phyloP scores from a whole-genome alignment of 2,113 vertebrate species.

The Cisticola juncidis region DNA sequence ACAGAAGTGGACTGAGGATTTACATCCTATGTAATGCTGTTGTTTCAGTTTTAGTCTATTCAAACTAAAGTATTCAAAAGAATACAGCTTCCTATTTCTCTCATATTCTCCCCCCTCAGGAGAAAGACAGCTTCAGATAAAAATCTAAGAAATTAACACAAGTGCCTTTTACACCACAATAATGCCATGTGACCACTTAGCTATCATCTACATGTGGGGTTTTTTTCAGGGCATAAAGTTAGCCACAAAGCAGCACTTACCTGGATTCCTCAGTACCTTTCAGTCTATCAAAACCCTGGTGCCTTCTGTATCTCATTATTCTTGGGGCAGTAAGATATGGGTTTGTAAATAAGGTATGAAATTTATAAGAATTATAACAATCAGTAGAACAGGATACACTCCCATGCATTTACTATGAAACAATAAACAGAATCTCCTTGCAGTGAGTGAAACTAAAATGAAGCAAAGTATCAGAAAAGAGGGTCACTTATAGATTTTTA shows the following conservation, averaged over 20 bases:
- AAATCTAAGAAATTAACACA: background rate
- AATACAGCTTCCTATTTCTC: background rate
- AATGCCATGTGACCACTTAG: background rate
- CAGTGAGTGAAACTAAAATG: background rate
- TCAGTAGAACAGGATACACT: background rate
- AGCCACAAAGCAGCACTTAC: background rate
- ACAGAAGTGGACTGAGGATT: background rate
- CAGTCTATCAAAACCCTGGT: background rate
- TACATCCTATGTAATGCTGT: background rate
- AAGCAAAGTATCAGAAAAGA: background rate
- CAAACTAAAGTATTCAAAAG: background rate
- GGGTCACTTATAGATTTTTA: background rate
- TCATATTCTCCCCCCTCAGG: no score
- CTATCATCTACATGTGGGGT: background rate
- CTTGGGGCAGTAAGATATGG: background rate
- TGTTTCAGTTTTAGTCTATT: background rate
- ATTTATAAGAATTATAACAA: background rate
- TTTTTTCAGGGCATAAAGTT: background rate
- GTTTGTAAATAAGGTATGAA: background rate
- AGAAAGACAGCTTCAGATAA: background rate
- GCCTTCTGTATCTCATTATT: background rate
- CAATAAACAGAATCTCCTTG: background rate
- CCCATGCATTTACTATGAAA: background rate
- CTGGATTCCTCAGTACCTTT: background rate
- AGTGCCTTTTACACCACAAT: background rate